phyloP scores from a whole-genome alignment of 2,113 vertebrate genomes.

The Willisornis vidua region DNA sequence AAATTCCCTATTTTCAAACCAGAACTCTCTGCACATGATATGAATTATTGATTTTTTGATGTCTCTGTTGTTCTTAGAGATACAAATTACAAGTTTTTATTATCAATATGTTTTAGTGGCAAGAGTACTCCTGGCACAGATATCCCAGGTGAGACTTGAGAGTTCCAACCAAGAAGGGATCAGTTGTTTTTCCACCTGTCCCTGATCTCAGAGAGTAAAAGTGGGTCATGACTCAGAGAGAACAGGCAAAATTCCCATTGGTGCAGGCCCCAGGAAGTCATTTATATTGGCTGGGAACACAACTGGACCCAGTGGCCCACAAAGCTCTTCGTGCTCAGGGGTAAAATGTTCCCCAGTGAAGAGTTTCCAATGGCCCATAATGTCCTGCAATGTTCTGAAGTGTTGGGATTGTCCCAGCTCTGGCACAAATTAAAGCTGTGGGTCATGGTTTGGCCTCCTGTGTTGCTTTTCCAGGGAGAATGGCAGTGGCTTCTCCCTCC shows the following conservation, averaged over 20 bases:
- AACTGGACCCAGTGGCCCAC: not conserved
- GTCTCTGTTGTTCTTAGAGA: not conserved
- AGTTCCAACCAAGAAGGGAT: not conserved
- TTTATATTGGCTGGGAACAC: not conserved
- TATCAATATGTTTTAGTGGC: not conserved
- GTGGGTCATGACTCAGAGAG: conserved; percentile 10
- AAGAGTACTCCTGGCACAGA: not conserved
- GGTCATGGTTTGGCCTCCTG: not conserved
- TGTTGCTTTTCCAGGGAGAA: not conserved
- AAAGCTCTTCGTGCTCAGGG: not conserved
- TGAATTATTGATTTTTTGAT: not conserved
- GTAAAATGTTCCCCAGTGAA: not conserved
- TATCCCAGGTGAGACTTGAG: not conserved
- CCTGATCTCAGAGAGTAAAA: conserved; percentile 29
- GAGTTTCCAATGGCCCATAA: not conserved
- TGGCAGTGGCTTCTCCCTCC: not conserved
- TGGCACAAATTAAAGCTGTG: not conserved
- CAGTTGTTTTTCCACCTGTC: conserved; percentile 35
- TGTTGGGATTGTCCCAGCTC: not conserved
- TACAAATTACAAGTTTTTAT: not conserved
- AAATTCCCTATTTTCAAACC: not conserved
- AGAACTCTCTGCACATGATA: not conserved
- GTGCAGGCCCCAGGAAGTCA: not conserved
- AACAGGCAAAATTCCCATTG: conserved; percentile 31
- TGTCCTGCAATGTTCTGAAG: not conserved